These are phyloP conservation scores for Lepidonotus clava DNA, from an alignment of 2,888 invertebrate genomes.

Conservation along the genomic window DNA sequence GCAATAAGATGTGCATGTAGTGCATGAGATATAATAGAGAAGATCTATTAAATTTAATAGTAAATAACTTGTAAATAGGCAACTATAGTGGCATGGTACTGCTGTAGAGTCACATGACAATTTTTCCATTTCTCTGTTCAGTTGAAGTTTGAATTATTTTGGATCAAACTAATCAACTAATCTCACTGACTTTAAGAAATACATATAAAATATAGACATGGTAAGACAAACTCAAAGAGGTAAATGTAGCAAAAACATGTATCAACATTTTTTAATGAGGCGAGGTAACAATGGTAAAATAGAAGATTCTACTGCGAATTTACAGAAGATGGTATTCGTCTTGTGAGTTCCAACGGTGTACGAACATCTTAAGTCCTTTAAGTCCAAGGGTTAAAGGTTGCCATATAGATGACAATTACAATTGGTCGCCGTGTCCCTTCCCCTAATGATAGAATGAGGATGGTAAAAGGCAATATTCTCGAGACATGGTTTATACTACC, in stretches of 20 bases:
- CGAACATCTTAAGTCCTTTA: too few relatives aligned
- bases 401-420: too few relatives aligned
- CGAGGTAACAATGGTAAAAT: too few relatives aligned
- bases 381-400: too few relatives aligned
- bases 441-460: too few relatives aligned
- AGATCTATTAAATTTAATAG: neutral
- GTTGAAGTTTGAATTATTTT: conserved; percentile 32
- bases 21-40: conserved; percentile 23
- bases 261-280: too few relatives aligned
- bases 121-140: neutral
- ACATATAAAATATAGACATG: neutral
- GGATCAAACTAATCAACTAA: conserved; percentile 4
- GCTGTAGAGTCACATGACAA: neutral
- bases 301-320: too few relatives aligned
- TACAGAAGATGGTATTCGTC: too few relatives aligned
- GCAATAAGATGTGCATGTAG: conserved; percentile 19
- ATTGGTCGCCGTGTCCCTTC: too few relatives aligned
- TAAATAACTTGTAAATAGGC: conserved; percentile 18
- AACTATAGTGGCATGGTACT: conserved; percentile 4
- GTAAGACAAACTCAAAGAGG: neutral
- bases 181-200: neutral
- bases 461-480: too few relatives aligned
- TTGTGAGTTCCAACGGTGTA: too few relatives aligned
- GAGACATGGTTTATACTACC: too few relatives aligned
- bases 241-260: neutral